Percentiles rank a stretch among this genome's conserved stretches.
Evolutionary conservation across 1,140 invertebrate genomes (phyloP).

Genomic region (Drosophila tani): DNA sequence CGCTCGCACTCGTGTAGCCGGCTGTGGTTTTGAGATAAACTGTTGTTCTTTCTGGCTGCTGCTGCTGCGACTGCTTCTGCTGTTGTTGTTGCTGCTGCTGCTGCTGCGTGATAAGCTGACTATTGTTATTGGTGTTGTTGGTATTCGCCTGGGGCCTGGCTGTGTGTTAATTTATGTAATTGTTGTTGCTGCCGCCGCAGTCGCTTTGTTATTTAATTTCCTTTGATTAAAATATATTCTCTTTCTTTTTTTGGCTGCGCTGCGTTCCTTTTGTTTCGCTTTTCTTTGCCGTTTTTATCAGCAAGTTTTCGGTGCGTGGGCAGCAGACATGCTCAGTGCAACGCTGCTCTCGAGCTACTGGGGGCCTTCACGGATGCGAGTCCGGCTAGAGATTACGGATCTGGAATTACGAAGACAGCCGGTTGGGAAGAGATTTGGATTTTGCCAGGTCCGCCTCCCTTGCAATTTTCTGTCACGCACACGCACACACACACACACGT

Average conservation of each 20-base stretch:
- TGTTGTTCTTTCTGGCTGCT: constrained; percentile 49
- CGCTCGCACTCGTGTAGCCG: constrained; percentile 38
- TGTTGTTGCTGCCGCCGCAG: constrained; percentile 51
- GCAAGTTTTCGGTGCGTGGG: constrained; percentile 22
- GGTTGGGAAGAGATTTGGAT: constrained; percentile 11
- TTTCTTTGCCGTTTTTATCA: constrained; percentile 33
- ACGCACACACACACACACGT: neutral
- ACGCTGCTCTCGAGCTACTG: too few species aligned
- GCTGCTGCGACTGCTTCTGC: constrained; percentile 21
- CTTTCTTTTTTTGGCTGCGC: constrained; percentile 40
- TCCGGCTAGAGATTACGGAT: constrained; percentile 1
- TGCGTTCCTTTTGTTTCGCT: constrained; percentile 28
- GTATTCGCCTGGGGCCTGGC: constrained; percentile 1
- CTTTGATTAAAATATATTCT: constrained; percentile 40
- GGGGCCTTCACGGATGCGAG: neutral
- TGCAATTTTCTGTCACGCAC: constrained; percentile 18
- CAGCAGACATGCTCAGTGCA: constrained; percentile 6
- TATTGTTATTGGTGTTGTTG: constrained; percentile 72
- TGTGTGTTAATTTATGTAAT: constrained; percentile 58
- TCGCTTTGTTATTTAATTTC: constrained; percentile 74
- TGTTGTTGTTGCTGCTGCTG: constrained; percentile 18
- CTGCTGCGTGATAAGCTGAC: constrained; percentile 67
- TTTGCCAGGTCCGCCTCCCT: constrained; percentile 32
- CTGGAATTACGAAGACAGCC: neutral
- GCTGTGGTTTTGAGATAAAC: constrained; percentile 47